Evolutionary conservation across 2,113 vertebrate genomes (phyloP), one percentile per base, ranked within the genome.

Genomic region (Heterotilapia buettikoferi): DNA sequence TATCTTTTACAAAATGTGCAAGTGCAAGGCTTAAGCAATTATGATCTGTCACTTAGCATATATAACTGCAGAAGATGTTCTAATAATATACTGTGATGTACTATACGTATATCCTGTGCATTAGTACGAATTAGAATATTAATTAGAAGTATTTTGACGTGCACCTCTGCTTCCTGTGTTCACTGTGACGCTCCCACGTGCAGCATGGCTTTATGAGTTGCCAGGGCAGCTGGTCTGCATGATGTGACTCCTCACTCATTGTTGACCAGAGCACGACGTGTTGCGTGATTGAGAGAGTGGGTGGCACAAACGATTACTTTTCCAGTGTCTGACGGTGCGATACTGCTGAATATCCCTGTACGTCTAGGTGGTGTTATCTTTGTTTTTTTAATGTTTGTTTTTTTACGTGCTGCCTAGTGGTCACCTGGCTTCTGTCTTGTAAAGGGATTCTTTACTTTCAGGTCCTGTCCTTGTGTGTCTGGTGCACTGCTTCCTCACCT

Each of bases 201-300:
- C 86, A 85, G 95, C 95, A 94, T 96, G 94, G 94, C 95, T 94
- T 94, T 47, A 73, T 89, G 84, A 91, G 91, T 90, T 86, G 88
- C 89, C 90, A 33, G 84, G 1, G 84, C 84, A 86, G 59, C 88
- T 9, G 24, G 86, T 85, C 89, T 92, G 93, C 93, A 94, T 94
- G 95, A 92, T 71, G 82, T 86, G 40, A 89, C 85, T 80, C 84
- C 84, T 80, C 85, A 92, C 78, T 91, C 18, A 5, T 53, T 91
- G 73, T 78, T 6, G 57, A 76, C 38, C 54, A 79, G 86, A 86
- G 80, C 63, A 82, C 84, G 45, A 26, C 61, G 9, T 63, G 84
- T 90, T 86, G 83, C 89, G 63, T 90, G 88, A 89, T 68, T 47
- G 61, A 86, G 61, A 45, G 81, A 71, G 85, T 73, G 81, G 57